A percentile compares a stretch with the other conserved stretches of the same genome.
Conservation (phyloP, 2,113 vertebrate species). For the Paramormyrops kingsleyae region DNA sequence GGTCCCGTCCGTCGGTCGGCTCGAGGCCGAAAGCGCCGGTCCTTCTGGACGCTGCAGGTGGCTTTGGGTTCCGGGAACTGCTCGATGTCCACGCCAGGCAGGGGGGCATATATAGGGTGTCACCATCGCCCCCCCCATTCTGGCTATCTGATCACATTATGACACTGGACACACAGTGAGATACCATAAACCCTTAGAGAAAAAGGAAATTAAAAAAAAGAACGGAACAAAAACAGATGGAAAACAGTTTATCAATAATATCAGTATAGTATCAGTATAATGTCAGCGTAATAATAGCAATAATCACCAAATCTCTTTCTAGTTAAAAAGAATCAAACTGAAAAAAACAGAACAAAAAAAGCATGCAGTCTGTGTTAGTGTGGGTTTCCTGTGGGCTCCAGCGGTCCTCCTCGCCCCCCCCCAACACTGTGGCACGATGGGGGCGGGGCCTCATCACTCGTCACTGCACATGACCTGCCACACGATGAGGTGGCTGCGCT, state of each 20-base stretch:
- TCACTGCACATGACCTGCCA: slow-evolving; percentile 80
- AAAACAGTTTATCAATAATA: slow-evolving; percentile 19
- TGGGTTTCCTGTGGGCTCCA: slow-evolving; percentile 13
- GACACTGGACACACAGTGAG: background rate
- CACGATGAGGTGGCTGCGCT: slow-evolving; percentile 95
- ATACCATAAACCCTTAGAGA: slow-evolving; percentile 51
- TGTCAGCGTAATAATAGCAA: slow-evolving; percentile 4
- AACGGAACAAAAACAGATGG: slow-evolving; percentile 4
- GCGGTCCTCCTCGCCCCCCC: slow-evolving; percentile 35
- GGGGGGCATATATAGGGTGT: no score
- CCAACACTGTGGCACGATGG: slow-evolving; percentile 11
- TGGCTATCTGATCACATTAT: background rate
- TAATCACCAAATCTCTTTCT: slow-evolving; percentile 9
- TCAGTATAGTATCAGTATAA: slow-evolving; percentile 7
- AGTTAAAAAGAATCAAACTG: background rate
- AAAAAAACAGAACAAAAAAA: slow-evolving; percentile 38
- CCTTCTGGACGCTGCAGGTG: background rate
- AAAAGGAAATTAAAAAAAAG: slow-evolving; percentile 40
- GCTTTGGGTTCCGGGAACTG: background rate
- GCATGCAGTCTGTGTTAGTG: slow-evolving; percentile 60
- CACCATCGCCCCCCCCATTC: background rate
- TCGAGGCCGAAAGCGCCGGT: background rate
- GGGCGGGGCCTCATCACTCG: slow-evolving; percentile 49
- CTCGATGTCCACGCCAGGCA: background rate
- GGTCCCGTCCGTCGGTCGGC: background rate